phyloP scores from a whole-genome alignment of 2,797 vertebrate genomes.

The Smutsia temminckii region DNA sequence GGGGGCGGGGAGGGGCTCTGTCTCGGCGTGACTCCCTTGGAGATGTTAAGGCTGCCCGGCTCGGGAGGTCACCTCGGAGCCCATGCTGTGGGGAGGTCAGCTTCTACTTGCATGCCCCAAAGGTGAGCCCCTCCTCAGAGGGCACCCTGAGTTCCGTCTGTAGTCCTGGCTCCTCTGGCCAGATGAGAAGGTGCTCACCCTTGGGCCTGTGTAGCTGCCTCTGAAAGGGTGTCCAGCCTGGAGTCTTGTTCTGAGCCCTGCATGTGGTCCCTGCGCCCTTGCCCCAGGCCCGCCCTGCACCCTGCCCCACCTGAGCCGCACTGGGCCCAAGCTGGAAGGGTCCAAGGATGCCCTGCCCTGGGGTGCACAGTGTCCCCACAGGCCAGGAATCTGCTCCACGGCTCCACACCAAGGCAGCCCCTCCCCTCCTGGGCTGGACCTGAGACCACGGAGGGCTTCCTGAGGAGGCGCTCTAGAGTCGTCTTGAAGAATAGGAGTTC shows the following conservation, averaged over 20 bases:
- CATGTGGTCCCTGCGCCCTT: background rate
- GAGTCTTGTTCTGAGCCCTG: too few species aligned
- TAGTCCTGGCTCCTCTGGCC: background rate
- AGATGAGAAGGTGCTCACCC: background rate
- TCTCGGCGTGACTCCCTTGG: too few species aligned
- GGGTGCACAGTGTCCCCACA: too few species aligned
- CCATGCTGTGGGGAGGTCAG: background rate
- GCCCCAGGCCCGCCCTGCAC: background rate
- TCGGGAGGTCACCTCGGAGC: too few species aligned
- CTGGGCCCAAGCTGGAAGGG: background rate
- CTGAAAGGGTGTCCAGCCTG: accelerated
- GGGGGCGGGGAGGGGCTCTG: background rate
- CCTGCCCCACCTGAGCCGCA: background rate
- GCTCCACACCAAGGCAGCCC: accelerated
- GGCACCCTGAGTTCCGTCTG: background rate
- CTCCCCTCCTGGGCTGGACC: background rate
- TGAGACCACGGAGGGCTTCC: background rate
- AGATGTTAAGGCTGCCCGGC: too few species aligned
- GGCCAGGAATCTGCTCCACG: accelerated
- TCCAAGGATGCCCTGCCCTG: background rate
- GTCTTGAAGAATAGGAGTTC: too few species aligned
- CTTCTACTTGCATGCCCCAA: accelerated
- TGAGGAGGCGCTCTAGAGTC: too few species aligned
- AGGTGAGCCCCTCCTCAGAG: background rate
- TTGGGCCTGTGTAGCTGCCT: background rate